phyloP scores from a whole-genome alignment of 2,888 invertebrate genomes.

The Agonopterix subpropinquella region DNA sequence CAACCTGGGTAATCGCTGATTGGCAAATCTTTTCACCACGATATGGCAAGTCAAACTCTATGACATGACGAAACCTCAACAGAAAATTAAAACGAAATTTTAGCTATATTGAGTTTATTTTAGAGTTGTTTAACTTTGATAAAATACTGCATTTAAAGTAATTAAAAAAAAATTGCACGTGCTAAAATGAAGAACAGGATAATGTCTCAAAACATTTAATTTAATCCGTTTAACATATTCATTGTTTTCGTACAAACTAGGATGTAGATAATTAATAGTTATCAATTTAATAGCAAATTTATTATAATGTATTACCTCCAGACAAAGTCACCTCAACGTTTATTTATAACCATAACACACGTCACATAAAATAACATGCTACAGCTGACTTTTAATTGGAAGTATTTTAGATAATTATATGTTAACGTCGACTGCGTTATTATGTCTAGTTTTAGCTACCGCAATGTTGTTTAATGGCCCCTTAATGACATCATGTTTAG shows the following conservation, averaged over 20 bases:
- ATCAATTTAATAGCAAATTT: conserved; percentile 7
- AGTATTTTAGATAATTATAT: conserved; percentile 28
- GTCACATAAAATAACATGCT: conserved; percentile 22
- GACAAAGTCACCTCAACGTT: conserved; percentile 28
- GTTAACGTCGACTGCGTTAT: conserved; percentile 19
- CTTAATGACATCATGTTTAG: conserved; percentile 49
- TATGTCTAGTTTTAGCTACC: conserved; percentile 27
- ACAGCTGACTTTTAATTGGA: conserved; percentile 25
- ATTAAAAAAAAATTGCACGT: too few relatives aligned
- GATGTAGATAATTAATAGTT: conserved; percentile 5
- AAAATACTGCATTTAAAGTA: too few relatives aligned
- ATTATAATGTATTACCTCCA: conserved; percentile 19
- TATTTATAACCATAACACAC: conserved; percentile 19
- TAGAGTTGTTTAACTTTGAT: too few relatives aligned
- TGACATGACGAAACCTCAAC: too few relatives aligned
- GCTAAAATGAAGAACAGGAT: too few relatives aligned
- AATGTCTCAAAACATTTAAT: too few relatives aligned
- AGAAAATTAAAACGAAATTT: too few relatives aligned
- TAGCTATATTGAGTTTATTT: too few relatives aligned
- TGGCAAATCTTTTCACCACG: too few relatives aligned
- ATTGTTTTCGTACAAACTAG: conserved; percentile 3
- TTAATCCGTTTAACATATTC: neutral
- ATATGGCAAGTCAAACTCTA: too few relatives aligned
- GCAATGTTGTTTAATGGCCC: conserved; percentile 13
- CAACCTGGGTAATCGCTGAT: too few relatives aligned